Evolutionary conservation across 1,140 invertebrate genomes (phyloP), one percentile per base, ranked within the genome.

Genomic region (Phenacoccus solenopsis): DNA sequence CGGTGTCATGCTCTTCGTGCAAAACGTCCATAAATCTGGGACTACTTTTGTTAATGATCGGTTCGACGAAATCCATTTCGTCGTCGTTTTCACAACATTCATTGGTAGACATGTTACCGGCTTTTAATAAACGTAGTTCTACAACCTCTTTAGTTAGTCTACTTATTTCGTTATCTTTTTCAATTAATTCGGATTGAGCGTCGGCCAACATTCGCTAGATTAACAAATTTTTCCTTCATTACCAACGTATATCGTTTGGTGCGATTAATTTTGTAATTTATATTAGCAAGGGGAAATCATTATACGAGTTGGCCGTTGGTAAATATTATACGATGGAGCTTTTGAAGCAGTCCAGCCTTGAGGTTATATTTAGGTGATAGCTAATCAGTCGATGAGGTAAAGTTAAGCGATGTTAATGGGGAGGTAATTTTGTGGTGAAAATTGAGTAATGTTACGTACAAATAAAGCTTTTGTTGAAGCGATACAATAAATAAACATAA

Each of bases 71-170:
- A 64, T 70, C 72, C 25, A 71, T 57, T 67, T 71, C 70, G 20
- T 71, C 30, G 32, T 69, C 71, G 49, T 70, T 70, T 21, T 57
- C 67, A 1, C 69, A 30, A 61, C 56, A 68, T 57, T 72, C 67
- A 21, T 70, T 38, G 10, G 32, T 59, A 22, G 61, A 1, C 38
- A 70, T 59, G 20, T 71, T 70, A 25, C 72, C 74, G 61, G 88
- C 87, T 79, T 91, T 90, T 73, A 89, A 88, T 21, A 92, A 76
- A 20, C 89, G 81, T 72, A 93, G 76, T 75, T 91, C 89, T 1
- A 91, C 89, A 13, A 93, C 85, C 79, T 93, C 90, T 75, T 88
- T 88, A 9, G 90, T 93, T 28, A 93, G 80, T 32, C 87, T 84
- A 72, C 89, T 81, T 69, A 93, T 90, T 78, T 92, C 89, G 74